A percentile compares a stretch with the other conserved stretches of the same genome.
Conservation (phyloP, 2,797 vertebrate species). For the Anas acuta region DNA sequence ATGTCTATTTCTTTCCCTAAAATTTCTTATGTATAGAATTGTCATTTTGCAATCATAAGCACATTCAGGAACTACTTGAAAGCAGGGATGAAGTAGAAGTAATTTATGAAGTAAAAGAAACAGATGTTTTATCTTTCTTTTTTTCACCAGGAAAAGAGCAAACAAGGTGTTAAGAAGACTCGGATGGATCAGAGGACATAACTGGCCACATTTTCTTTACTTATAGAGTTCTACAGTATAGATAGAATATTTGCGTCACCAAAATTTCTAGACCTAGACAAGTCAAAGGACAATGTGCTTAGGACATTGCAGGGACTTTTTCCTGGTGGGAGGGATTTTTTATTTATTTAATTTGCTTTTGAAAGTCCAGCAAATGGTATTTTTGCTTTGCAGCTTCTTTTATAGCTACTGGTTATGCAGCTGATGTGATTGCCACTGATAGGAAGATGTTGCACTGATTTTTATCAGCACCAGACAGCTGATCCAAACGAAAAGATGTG, state of each 20-base stretch:
- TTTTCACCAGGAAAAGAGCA: not conserved
- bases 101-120: not conserved
- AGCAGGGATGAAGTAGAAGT: not conserved
- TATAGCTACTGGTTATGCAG: slow-evolving; percentile 19
- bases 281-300: slow-evolving; percentile 4
- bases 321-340: not conserved
- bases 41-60: slow-evolving; percentile 42
- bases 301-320: not conserved
- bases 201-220: slow-evolving; percentile 4
- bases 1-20: slow-evolving; percentile 39
- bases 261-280: not conserved
- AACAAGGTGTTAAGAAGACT: not conserved
- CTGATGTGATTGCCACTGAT: slow-evolving; percentile 15
- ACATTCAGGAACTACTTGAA: slow-evolving; percentile 19
- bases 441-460: slow-evolving; percentile 14
- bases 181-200: slow-evolving; percentile 28
- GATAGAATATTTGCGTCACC: slow-evolving; percentile 19
- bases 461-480: slow-evolving; percentile 31
- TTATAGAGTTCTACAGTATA: not conserved
- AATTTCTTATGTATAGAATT: not conserved
- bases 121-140: not conserved
- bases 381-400: slow-evolving; percentile 33
- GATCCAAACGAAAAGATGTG: slow-evolving; percentile 26
- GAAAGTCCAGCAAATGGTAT: slow-evolving; percentile 32
- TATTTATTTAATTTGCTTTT: not conserved